These are phyloP conservation scores for Abrostola triplasia DNA, from an alignment of 2,888 invertebrate genomes.

Conservation along the genomic window DNA sequence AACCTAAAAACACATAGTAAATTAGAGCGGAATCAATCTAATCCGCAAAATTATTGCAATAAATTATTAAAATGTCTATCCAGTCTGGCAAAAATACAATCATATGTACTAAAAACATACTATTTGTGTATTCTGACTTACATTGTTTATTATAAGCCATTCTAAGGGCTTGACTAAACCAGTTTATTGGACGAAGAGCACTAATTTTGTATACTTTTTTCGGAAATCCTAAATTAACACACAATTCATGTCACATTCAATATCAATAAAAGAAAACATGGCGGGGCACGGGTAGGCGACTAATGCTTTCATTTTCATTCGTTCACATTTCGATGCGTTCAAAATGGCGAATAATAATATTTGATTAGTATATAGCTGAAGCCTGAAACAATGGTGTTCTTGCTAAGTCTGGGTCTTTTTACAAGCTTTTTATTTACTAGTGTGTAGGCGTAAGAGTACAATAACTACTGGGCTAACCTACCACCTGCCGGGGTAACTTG, in stretches of 20 bases:
- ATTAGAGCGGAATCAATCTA: too few species aligned
- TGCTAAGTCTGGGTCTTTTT: too few species aligned
- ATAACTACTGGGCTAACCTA: too few species aligned
- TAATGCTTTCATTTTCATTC: neutral
- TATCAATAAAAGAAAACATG: constrained; percentile 25
- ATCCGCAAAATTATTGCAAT: too few species aligned
- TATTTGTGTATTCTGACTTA: constrained; percentile 29
- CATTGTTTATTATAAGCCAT: constrained; percentile 55
- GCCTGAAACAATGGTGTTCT: too few species aligned
- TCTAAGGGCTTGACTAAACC: constrained; percentile 19
- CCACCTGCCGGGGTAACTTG: too few species aligned
- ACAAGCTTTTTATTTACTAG: too few species aligned
- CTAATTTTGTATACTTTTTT: constrained; percentile 28
- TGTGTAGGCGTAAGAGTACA: too few species aligned
- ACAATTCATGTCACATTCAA: neutral
- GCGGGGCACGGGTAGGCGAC: neutral
- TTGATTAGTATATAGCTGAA: too few species aligned
- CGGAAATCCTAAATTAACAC: constrained; percentile 1
- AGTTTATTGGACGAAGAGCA: constrained; percentile 5
- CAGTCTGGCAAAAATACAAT: neutral
- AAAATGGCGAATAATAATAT: too few species aligned
- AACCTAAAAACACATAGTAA: too few species aligned
- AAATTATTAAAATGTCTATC: neutral
- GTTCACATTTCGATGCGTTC: neutral
- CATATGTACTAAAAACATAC: neutral